Base-by-base conservation (phyloP, 2,113 vertebrate species). In the Pipa parva region DNA sequence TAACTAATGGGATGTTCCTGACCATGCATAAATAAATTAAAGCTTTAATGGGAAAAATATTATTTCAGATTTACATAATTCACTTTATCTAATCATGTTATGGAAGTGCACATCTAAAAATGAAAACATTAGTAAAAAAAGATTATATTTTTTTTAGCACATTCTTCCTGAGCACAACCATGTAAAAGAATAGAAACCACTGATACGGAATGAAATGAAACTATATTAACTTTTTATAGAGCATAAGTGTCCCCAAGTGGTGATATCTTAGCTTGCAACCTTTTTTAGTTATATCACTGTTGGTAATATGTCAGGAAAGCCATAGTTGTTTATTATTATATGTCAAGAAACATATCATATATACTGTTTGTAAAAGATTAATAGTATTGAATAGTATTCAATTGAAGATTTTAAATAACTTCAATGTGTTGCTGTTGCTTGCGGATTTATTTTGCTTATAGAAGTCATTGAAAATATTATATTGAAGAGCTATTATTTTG, bases 1-100 rank as follows among this genome's bases (percentile, higher is more conserved):
- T 79, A 80, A 78, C 79, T 79, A 85, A 85, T 79, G 71, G 58
- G 46, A 79, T 85, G 76, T 81, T 87, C 85, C 79, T 83, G 72
- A 78, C 61, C 66, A 45, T 57, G 51, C 65, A 79, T 88, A 84
- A 83, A 85, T 87, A 80, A 83, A 72, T 79, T 62, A 64, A 73
- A 73, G 37, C 3, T 63, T 78, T 37, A 49, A 64, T 57, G 55
- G 29, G 26, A 74, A 75, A 78, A 61, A 78, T 59, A 21, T 42
- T 20, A 52, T 80, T 84, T 81, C 70, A 70, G 75, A 73, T 36
- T 64, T 59, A 72, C 63, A 72, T 66, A 67, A 39, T 70, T 75
- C 57, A 52, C 33, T 61, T 57, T 33, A 66, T 36, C 52, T 72
- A 57, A 72, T 55, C 69, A 73, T 24, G 10, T 67, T 72, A 66